phyloP scores from a whole-genome alignment of 2,113 vertebrate species.

The Bos taurus region DNA sequence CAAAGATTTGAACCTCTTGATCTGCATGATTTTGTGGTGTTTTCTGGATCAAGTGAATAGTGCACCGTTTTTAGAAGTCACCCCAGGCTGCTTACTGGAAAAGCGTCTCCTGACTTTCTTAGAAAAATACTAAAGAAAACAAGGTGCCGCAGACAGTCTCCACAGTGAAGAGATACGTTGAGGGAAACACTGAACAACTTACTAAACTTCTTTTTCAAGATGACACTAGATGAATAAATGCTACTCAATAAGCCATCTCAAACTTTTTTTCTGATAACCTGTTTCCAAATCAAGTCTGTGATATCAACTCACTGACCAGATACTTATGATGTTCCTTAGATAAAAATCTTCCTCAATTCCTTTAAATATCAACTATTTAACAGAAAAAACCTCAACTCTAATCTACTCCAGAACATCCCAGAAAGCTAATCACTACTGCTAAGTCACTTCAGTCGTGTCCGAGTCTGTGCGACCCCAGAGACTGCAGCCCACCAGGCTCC shows the following conservation, averaged over 20 bases:
- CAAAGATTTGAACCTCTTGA: neutral
- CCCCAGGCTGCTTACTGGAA: neutral
- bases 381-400: neutral
- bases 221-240: neutral
- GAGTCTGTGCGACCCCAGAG: too few species aligned
- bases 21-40: neutral
- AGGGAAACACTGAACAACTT: neutral
- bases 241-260: neutral
- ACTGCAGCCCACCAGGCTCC: too few species aligned
- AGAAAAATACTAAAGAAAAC: neutral
- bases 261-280: neutral
- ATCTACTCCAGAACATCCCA: neutral
- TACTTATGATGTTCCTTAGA: neutral
- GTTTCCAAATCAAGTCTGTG: neutral
- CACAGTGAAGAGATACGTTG: neutral
- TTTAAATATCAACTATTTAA: neutral
- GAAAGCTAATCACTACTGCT: neutral
- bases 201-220: neutral
- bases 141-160: neutral
- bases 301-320: neutral
- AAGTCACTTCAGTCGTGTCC: too few species aligned
- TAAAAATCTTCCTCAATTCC: neutral
- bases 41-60: neutral
- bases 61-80: neutral
- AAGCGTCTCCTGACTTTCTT: neutral